Base-by-base conservation (phyloP, 1,140 invertebrate genomes). In the Mamestra configurata region DNA sequence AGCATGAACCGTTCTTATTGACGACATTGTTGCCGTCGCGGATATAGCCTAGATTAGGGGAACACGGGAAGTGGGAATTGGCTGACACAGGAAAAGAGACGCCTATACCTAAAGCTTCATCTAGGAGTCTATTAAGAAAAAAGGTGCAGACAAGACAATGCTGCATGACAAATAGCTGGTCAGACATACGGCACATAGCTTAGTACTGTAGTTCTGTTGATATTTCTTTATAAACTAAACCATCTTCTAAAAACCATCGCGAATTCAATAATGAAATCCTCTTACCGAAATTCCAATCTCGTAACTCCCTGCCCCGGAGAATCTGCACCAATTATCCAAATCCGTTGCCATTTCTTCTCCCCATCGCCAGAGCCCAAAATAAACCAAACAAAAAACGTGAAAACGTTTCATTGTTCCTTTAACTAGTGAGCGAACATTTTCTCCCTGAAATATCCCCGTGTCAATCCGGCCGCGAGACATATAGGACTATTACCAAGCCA, bases 401-500 rank as follows among this genome's bases (percentile, higher is more conserved):
- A 31, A 61, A 10, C 11, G 57, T 64, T 68, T 49, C 37, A 46
- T 68, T 68, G 64, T 68, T 49, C 11, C 13, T 13, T 4, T 24
- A 22, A 46, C 37, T 40, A 68, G 64, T 68, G 64, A 24, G 64
- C 4, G 35, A 68, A 49, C 64, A 46, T 68, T 68, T 22, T 4
- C 40, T n/a, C 37, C 15, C 64, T 68, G 64, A 68, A 46, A 46
- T 68, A 68, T 68, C 64, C 64, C 10, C 64, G 64, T 68, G 64
- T 68, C 64, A 68, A 68, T 68, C 40, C 40, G 20, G 4, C 31
- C 13, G 22, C 37, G 73, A 76, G 73, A 76, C 73, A 61, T 61
- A 76, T 76, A 22, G 24, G 22, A 61, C 73, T 59, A 76, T 76
- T 76, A 76, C 73, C 73, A 64, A 76, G 73, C 73, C 57, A 76